These are phyloP conservation scores for Phylloscopus trochiloides DNA, from an alignment of 2,113 vertebrate genomes.

Conservation along the genomic window DNA sequence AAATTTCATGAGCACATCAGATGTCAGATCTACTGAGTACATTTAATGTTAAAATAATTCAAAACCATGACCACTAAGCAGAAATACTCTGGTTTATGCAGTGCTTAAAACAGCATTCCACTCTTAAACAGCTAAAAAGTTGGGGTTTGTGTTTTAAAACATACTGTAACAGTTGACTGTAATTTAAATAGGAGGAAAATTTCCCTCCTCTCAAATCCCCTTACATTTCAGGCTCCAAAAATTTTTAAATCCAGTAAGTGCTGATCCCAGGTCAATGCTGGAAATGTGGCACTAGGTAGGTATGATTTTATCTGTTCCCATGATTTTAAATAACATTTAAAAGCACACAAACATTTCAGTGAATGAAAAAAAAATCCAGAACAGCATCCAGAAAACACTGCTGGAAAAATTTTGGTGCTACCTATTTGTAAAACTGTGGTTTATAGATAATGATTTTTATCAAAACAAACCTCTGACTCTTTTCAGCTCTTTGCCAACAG, in stretches of 20 bases:
- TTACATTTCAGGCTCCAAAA: background rate
- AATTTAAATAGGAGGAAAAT: background rate
- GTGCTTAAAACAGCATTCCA: background rate
- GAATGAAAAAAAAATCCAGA: background rate
- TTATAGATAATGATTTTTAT: background rate
- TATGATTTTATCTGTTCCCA: background rate
- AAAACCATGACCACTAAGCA: background rate
- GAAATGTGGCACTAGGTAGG: background rate
- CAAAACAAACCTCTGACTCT: background rate
- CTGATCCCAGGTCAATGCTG: background rate
- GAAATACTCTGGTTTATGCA: background rate
- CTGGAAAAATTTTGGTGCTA: background rate
- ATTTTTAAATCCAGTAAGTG: background rate
- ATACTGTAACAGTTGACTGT: background rate
- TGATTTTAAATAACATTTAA: background rate
- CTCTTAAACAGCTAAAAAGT: background rate
- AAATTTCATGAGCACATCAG: constrained; percentile 40
- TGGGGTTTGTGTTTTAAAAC: background rate
- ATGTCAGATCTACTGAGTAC: constrained; percentile 18
- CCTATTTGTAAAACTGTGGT: background rate
- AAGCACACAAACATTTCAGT: background rate
- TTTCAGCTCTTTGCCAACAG: background rate
- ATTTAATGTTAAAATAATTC: background rate
- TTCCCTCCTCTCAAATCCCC: background rate
- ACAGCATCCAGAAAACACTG: background rate